A percentile compares a stretch with the other conserved stretches of the same genome.
These are phyloP conservation scores for Sebastes kiyomatsui DNA, from an alignment of 2,797 vertebrate species.

Conservation along the genomic window DNA sequence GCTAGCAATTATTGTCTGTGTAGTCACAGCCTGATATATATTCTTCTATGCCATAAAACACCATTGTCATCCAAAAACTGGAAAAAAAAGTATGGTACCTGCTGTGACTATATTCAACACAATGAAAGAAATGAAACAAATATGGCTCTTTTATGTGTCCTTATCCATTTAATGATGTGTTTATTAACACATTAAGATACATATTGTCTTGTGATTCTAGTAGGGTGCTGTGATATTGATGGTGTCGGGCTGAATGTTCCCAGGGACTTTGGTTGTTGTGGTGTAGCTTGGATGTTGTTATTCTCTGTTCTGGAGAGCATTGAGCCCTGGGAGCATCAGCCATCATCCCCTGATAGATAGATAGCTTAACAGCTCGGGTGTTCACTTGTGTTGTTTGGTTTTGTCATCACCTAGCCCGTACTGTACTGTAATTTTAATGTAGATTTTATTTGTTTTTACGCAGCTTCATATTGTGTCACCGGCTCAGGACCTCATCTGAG, in stretches of 20 bases:
- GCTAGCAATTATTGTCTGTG: not conserved
- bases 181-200: not conserved
- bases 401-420: not conserved
- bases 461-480: not conserved
- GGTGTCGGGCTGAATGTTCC: conserved; percentile 29
- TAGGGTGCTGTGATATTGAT: not conserved
- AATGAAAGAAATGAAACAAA: not conserved
- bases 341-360: conserved; percentile 56
- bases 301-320: conserved; percentile 45
- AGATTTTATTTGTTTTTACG: conserved; percentile 9
- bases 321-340: conserved; percentile 46
- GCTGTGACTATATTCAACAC: not conserved
- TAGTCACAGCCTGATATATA: not conserved
- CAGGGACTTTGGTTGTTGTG: conserved; percentile 61
- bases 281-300: conserved; percentile 61
- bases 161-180: not conserved
- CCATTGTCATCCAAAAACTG: not conserved
- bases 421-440: not conserved
- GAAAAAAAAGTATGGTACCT: not conserved
- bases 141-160: not conserved
- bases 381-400: conserved; percentile 46
- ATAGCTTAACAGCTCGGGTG: conserved; percentile 48
- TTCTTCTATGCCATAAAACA: not conserved
- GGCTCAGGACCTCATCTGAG: not conserved
- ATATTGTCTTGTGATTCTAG: conserved; percentile 7